Conservation (phyloP, 2,113 vertebrate genomes). For the Platanista minor region DNA sequence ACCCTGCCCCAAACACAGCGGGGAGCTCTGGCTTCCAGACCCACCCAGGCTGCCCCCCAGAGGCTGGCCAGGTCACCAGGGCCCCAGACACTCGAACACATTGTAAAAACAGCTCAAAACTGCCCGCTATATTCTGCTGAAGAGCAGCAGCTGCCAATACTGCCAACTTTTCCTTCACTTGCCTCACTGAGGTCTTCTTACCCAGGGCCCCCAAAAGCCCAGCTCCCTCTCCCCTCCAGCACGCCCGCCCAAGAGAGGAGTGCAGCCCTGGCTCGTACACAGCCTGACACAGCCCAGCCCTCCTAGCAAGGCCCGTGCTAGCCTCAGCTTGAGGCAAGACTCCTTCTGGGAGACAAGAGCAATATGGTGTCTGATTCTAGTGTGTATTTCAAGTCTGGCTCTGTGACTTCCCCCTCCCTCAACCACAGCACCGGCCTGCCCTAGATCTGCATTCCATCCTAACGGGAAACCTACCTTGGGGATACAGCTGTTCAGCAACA, state of each 20-base stretch:
- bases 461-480: not conserved
- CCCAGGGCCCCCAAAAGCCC: not conserved
- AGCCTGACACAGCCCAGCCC: not conserved
- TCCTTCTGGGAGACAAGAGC: not conserved
- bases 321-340: not conserved
- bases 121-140: slow-evolving; percentile 24
- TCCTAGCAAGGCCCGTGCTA: not conserved
- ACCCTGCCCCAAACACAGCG: not conserved
- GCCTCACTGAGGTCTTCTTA: not conserved
- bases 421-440: not conserved
- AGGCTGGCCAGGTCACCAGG: not conserved
- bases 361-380: not conserved
- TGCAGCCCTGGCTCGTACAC: not conserved
- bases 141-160: not conserved
- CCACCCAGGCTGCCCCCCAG: not conserved
- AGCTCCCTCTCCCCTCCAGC: not conserved
- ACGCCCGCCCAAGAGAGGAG: not conserved
- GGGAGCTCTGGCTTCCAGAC: slow-evolving; percentile 5
- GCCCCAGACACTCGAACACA: not conserved
- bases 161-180: slow-evolving; percentile 36
- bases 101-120: slow-evolving; percentile 30
- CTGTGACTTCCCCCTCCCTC: not conserved
- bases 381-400: not conserved
- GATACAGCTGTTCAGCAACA: not conserved
- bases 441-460: too few relatives aligned